Base-by-base conservation (phyloP, 2,888 invertebrate genomes). In the Branchipolynoe longqiensis region DNA sequence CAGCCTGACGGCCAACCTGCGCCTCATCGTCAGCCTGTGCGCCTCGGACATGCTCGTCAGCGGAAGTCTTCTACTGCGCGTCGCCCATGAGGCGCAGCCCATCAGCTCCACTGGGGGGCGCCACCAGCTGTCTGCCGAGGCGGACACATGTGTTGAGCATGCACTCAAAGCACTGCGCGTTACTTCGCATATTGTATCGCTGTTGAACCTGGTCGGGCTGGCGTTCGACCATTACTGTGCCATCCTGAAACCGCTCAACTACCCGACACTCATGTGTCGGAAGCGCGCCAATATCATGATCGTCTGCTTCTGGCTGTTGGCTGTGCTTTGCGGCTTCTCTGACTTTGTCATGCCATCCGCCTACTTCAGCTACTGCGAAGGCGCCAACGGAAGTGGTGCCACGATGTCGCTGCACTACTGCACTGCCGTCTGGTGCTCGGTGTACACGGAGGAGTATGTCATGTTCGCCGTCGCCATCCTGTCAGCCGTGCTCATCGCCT, bases 181-280 rank as follows among this genome's bases (percentile, higher is more conserved):
- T 28, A 83, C 85, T 0, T 78, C 74, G 0, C 85, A 86, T 48
- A 40, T 87, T 0, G 33, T 88, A 22, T 84, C 86, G 1, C 78
- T 88, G 6, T 83, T 88, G 28, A 88, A 88, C 74, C 83, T 88
- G 62, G 82, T 85, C 36, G 85, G 88, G 25, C 62, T 88, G 78
- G 88, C 87, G 8, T 41, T 85, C 31, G 88, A 88, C 74, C 87
- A 87, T 56, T 88, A 85, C 86, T 74, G 64, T 25, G 86, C 88
- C 33, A 85, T 87, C 69, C 48, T 86, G 38, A 64, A 64, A 28
- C 88, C 88, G 3, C 58, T 87, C 36, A 69, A 64, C 31, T 82
- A 88, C 82, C 85, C 69, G 25, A 73, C 58, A 38, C 31, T 85
- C 36, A 62, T 87, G 83, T 59, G 69, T 41, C 28, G 36, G n/a